phyloP scores from a whole-genome alignment of 1,140 invertebrate genomes.

The Camponotus floridanus region DNA sequence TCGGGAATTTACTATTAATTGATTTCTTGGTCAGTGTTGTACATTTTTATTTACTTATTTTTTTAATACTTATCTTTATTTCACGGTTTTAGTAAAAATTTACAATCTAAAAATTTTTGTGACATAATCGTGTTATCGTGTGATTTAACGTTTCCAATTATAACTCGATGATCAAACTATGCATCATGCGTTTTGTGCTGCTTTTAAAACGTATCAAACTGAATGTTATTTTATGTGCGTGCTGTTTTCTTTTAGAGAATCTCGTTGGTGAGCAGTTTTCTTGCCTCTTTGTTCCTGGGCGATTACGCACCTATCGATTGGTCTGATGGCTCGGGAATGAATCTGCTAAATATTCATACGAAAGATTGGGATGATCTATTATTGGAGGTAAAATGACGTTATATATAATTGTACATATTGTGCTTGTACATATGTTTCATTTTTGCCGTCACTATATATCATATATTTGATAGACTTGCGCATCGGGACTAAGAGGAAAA shows the following conservation, averaged over 20 bases:
- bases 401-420: too few species aligned
- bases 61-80: neutral
- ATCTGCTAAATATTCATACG: conserved; percentile 94
- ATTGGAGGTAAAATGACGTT: conserved; percentile 87
- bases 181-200: conserved; percentile 7
- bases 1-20: conserved; percentile 4
- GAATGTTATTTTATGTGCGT: conserved; percentile 11
- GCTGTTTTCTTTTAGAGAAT: conserved; percentile 89
- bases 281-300: conserved; percentile 95
- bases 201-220: neutral
- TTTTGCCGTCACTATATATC: conserved; percentile 28
- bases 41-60: neutral
- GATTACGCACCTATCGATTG: conserved; percentile 96
- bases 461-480: conserved; percentile 86
- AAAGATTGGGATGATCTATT: conserved; percentile 93
- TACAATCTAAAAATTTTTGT: neutral
- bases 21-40: neutral
- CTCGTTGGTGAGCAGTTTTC: conserved; percentile 97
- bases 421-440: neutral
- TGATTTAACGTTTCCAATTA: conserved; percentile 42
- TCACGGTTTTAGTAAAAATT: neutral
- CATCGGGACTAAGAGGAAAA: conserved; percentile 89
- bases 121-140: neutral
- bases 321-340: conserved; percentile 98
- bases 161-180: conserved; percentile 37